Percentiles rank a stretch among this genome's conserved stretches.
These are phyloP conservation scores for Drosophila incognita DNA, from an alignment of 2,888 invertebrate species.

Conservation along the genomic window DNA sequence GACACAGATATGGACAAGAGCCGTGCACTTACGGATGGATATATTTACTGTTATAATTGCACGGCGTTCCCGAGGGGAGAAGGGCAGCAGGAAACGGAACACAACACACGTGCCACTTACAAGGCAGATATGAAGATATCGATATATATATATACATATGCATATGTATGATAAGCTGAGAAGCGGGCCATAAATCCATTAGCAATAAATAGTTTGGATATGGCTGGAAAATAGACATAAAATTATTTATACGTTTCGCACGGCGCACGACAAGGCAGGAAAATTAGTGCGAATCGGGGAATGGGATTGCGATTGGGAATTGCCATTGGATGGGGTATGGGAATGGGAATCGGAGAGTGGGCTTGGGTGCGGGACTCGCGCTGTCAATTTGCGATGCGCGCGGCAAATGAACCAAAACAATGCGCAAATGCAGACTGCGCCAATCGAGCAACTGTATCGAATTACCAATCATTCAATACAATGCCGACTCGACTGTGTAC, in stretches of 20 bases:
- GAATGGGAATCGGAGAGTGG: conserved; percentile 2
- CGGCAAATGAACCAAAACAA: conserved; percentile 79
- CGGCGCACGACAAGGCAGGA: conserved; percentile 74
- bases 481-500: conserved; percentile 21
- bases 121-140: conserved; percentile 64
- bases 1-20: neutral
- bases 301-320: conserved; percentile 28
- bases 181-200: conserved; percentile 81
- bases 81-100: conserved; percentile 33
- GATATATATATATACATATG: conserved; percentile 44
- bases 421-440: conserved; percentile 41
- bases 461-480: conserved; percentile 80
- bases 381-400: conserved; percentile 78
- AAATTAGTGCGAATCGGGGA: conserved; percentile 73
- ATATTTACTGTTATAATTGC: conserved; percentile 58
- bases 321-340: neutral
- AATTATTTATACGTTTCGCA: conserved; percentile 79
- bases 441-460: conserved; percentile 80
- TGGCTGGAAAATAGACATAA: conserved; percentile 68
- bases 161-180: conserved; percentile 1
- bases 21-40: conserved; percentile 13
- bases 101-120: conserved; percentile 71
- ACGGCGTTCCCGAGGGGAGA: conserved; percentile 48
- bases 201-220: conserved; percentile 80
- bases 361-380: conserved; percentile 17